A percentile compares a stretch with the other conserved stretches of the same genome.
Conservation (phyloP, 2,888 invertebrate species). For the Autographa gamma region DNA sequence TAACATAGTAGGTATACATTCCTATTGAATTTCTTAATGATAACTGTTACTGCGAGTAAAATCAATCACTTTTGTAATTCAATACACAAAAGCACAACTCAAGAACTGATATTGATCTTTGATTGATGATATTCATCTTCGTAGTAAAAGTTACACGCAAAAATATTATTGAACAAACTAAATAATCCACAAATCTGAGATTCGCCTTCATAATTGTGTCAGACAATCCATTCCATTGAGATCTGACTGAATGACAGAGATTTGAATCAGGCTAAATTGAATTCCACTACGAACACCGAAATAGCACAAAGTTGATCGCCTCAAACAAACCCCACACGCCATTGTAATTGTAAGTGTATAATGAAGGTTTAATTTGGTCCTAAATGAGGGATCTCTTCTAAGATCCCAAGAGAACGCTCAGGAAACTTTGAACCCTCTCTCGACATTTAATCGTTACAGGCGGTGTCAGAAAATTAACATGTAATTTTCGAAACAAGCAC, state of each 20-base stretch:
- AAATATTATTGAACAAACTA: not conserved
- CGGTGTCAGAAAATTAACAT: not conserved
- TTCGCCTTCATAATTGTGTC: not conserved
- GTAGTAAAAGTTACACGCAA: not conserved
- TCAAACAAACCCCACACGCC: not conserved
- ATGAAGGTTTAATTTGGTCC: slow-evolving; percentile 7
- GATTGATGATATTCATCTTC: too few relatives aligned
- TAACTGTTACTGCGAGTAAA: not conserved
- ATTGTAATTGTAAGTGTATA: not conserved
- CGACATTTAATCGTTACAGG: not conserved
- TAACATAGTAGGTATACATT: not conserved
- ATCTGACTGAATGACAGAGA: not conserved
- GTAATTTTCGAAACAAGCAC: not conserved
- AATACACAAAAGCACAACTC: not conserved
- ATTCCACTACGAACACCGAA: not conserved
- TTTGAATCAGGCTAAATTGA: slow-evolving; percentile 6
- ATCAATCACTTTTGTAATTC: not conserved
- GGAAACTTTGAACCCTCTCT: not conserved
- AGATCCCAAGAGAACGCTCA: not conserved
- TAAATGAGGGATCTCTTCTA: not conserved
- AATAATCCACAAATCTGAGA: not conserved
- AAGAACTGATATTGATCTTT: too few relatives aligned
- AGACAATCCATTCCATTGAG: not conserved
- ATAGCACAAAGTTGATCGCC: not conserved
- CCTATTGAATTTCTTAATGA: too few relatives aligned